Conservation (phyloP, 2,797 vertebrate species). For the Argentina silus region DNA sequence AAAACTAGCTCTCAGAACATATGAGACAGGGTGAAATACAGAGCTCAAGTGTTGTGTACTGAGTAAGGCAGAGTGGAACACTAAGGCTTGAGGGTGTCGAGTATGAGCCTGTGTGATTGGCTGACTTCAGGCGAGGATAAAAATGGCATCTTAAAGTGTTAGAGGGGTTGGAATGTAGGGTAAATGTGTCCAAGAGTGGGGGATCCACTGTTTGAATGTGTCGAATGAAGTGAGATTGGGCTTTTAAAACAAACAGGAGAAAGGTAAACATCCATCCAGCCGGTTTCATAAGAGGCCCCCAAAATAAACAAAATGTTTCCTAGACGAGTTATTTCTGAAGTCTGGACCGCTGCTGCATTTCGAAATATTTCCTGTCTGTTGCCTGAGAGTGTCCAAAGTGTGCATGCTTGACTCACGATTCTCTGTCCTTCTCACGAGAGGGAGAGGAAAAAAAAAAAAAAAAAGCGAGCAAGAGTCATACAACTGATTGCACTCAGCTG, state of each 20-base stretch:
- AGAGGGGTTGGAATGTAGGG: background rate
- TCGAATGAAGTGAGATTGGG: constrained; percentile 2
- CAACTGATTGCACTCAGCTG: constrained; percentile 7
- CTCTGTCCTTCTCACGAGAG: background rate
- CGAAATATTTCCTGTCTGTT: constrained; percentile 49
- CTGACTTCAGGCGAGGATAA: background rate
- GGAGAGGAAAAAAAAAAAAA: background rate
- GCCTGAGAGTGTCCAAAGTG: constrained; percentile 8
- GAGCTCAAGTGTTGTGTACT: background rate
- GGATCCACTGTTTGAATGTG: constrained; percentile 34
- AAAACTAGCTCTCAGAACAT: too few relatives aligned
- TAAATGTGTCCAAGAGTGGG: background rate
- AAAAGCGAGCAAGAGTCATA: background rate
- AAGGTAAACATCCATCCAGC: constrained; percentile 21
- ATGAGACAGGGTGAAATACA: background rate
- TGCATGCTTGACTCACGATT: constrained; percentile 10
- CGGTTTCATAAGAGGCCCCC: constrained; percentile 20
- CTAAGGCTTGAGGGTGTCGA: background rate
- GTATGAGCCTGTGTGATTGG: background rate
- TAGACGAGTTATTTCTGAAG: constrained; percentile 41
- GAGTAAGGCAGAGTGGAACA: too few relatives aligned
- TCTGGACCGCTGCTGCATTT: constrained; percentile 36
- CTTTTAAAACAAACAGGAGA: constrained; percentile 20
- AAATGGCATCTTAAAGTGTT: background rate
- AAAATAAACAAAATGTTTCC: constrained; percentile 47